Percentiles rank a stretch among this genome's conserved stretches.
phyloP scores from a whole-genome alignment of 2,797 vertebrate genomes.

The Limosa lapponica region DNA sequence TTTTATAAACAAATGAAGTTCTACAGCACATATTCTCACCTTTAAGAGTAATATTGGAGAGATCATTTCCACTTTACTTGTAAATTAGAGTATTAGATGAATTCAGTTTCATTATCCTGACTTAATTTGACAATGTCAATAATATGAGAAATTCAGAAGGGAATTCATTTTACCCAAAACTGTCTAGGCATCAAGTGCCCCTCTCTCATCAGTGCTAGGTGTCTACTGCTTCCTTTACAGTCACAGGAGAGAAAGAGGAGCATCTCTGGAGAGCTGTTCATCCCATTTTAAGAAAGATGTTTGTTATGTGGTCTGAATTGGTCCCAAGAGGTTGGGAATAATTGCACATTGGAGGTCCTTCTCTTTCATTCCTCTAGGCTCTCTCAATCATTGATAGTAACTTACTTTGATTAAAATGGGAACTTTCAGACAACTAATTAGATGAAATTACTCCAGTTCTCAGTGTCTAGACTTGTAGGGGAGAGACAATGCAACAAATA shows the following conservation, averaged over 20 bases:
- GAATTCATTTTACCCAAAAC: background rate
- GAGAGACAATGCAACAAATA: background rate
- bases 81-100: background rate
- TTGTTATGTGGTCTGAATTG: constrained; percentile 34
- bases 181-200: background rate
- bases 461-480: background rate
- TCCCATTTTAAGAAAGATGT: background rate
- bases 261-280: constrained; percentile 16
- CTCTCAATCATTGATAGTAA: constrained; percentile 1
- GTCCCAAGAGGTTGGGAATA: background rate
- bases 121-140: background rate
- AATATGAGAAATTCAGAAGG: background rate
- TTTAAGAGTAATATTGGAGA: background rate
- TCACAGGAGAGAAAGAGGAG: background rate
- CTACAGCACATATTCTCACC: background rate
- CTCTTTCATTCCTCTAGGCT: constrained; percentile 2
- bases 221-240: background rate
- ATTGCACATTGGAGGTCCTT: background rate
- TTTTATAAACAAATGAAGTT: background rate
- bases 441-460: background rate
- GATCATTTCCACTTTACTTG: background rate
- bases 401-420: constrained; percentile 43
- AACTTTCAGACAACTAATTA: constrained; percentile 33
- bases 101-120: background rate
- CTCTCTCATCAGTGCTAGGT: background rate